Evolutionary conservation across 2,888 invertebrate species (phyloP), one percentile per base, ranked within the genome.

Genomic region (Clistopyga incitator): DNA sequence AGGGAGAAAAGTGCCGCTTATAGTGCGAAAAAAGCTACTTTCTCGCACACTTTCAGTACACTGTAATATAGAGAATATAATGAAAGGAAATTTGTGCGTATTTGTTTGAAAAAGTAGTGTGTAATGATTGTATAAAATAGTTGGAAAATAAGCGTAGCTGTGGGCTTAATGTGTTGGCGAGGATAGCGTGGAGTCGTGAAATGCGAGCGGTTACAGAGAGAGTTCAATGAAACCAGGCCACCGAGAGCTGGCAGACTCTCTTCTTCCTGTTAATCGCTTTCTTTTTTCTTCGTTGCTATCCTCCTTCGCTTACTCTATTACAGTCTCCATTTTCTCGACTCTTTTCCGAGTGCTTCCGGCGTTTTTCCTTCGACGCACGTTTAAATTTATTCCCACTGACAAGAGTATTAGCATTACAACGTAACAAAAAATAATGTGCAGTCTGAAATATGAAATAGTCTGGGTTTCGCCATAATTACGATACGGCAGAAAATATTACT

Each of bases 171-270:
- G 23, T 11, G 65, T 13, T 23, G 23, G 45, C 15, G n/a, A 65
- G 42, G 52, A 64, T 34, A 47, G 34, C 42, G 18, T 6, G 2
- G 1, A 34, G 79, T 84, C 82, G 80, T 85, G 85, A 88, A 86
- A 25, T 59, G 18, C 47, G 76, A 59, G 77, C 38, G 70, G 71
- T 38, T 59, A 71, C 65, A 87, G 89, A 89, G 89, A 89, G 89
- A 89, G 92, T 91, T 91, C 91, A 91, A 91, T 91, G 91, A 92
- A 92, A 92, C 89, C 90, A 92, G 92, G 92, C 90, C 91, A 90
- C 85, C 85, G 42, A 34, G 70, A 59, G 50, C 72, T 8, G 82
- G 42, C 52, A 77, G 77, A 65, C 61, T 70, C 67, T 29, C 45
- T 52, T 65, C 50, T 23, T 59, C 29, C 42, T 42, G 20, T 38